Evolutionary conservation across 2,113 vertebrate species (phyloP).

Genomic region (Rattus norvegicus): GRCr8 NC_086039.1:138580501-138581000

Average conservation of each 20-base stretch:
- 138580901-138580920: background rate
- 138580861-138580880: background rate
- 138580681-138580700: background rate
- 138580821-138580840: background rate
- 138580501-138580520: too few relatives aligned
- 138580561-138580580: background rate
- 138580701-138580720: background rate
- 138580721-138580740: background rate
- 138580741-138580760: background rate
- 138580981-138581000: background rate
- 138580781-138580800: background rate
- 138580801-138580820: background rate
- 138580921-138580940: background rate
- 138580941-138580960: background rate
- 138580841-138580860: background rate
- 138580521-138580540: background rate
- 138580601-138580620: background rate
- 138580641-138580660: background rate
- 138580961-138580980: background rate
- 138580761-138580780: background rate
- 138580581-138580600: background rate
- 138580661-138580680: background rate
- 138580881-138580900: background rate
- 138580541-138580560: background rate
- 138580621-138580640: background rate